Base-by-base conservation (phyloP, 2,113 vertebrate species). In the Psophia crepitans region DNA sequence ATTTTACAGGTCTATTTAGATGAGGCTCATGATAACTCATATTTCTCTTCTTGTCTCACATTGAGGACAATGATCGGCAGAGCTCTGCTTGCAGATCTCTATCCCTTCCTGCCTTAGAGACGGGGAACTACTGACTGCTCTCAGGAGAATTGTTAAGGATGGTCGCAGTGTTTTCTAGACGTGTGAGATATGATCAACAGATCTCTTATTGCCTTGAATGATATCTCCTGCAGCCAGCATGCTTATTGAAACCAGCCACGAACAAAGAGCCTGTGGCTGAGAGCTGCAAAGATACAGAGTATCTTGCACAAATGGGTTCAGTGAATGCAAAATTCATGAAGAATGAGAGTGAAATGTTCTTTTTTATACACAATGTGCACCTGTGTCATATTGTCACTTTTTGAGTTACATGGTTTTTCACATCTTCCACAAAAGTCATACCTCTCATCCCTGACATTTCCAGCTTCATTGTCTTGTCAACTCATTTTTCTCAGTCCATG, bases 361-460 rank as follows among this genome's bases (percentile, higher is more conserved):
- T 90, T 92, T 93, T 90, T 57, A 24, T 76, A 91, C 37, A 16
- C 22, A 57, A 4, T 21, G 33, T 61, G 46, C 14, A 19, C 79
- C 81, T 89, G 24, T 96, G 89, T 87, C 77, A 84, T 91, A 90
- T 96, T 96, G 90, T 89, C 74, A 74, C 84, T 87, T 83, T 28
- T 30, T 69, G 33, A 95, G 51, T 70, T 93, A 39, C 68, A 46
- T 83, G 18, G 19, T 80, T 94, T 87, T 71, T 79, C 87, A 73
- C n/a, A 58, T 94, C 87, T 94, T 93, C 63, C 27, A 19, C 1
- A 3, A 54, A 79, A 94, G 70, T 43, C 75, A 61, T 85, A 46
- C 41, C 44, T 93, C 41, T 91, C 66, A 61, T 80, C 44, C 69
- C 58, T 93, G 95, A 96, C 89, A 77, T 89, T 71, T 73, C 63